These are phyloP conservation scores for Holothuria glaberrima DNA, from an alignment of 35 echinoderm and acorn worm species.

Conservation along the genomic window DNA sequence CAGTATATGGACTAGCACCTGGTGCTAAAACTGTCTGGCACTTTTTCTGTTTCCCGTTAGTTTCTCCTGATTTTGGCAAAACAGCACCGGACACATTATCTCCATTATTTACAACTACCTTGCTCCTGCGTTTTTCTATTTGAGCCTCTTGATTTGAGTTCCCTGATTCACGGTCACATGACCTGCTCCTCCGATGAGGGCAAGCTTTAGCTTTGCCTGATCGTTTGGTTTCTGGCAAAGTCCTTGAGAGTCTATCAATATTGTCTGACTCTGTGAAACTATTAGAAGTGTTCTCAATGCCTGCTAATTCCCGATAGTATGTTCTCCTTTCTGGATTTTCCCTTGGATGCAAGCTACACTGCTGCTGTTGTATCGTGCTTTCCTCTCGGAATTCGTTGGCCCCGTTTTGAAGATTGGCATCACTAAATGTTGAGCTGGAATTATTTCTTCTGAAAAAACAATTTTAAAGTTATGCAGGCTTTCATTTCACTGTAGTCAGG, in stretches of 20 bases:
- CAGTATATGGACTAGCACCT: not conserved
- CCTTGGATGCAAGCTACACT: slow-evolving; percentile 44
- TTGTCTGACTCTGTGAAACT: slow-evolving; percentile 61
- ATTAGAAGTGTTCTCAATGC: slow-evolving; percentile 80
- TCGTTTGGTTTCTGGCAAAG: slow-evolving; percentile 53
- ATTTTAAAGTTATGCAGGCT: not conserved
- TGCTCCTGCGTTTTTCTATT: slow-evolving; percentile 42
- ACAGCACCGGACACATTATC: slow-evolving; percentile 14
- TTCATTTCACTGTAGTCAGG: not conserved
- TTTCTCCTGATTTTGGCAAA: slow-evolving; percentile 28
- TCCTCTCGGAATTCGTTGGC: slow-evolving; percentile 53
- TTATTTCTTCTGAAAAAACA: slow-evolving; percentile 17
- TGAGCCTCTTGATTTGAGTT: slow-evolving; percentile 34
- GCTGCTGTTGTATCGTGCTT: not conserved
- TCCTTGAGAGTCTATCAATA: slow-evolving; percentile 30
- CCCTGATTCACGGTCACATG: slow-evolving; percentile 45
- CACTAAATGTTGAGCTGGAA: slow-evolving; percentile 50
- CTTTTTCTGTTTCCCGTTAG: slow-evolving; percentile 26
- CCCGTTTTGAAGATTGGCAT: slow-evolving; percentile 40
- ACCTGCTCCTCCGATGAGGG: slow-evolving; percentile 28
- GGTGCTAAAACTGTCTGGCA: slow-evolving; percentile 62
- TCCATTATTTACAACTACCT: slow-evolving; percentile 14
- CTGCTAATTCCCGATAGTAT: slow-evolving; percentile 86
- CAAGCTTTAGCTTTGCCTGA: not conserved
- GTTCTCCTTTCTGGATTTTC: slow-evolving; percentile 82